Base-by-base conservation (phyloP, 2,797 vertebrate species). In the Allochrocebus solatus region DNA sequence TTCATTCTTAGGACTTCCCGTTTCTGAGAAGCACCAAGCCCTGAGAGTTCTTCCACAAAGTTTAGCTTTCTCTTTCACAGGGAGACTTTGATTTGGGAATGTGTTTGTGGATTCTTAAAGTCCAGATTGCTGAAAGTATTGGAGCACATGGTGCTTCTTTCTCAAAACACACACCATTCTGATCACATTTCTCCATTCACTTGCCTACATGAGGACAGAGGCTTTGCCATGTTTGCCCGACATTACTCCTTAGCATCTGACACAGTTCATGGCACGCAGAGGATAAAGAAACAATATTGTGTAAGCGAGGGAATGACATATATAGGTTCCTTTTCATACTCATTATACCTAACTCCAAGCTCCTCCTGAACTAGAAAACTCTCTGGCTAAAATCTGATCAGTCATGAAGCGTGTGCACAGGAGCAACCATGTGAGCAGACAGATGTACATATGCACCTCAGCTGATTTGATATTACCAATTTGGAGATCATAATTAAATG, bases 351-450 rank as follows among this genome's bases (percentile, higher is more conserved):
- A 9, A 48, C 41, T 88, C 46, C 21, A 4, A 43, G 43, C 28
- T 91, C 43, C 79, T 93, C 55, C 86, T n/a, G 43, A 95, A 39
- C 10, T n/a, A 28, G 55, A 67, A 90, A 33, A 16, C 9, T 43
- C 26, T 74, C 48, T 55, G 72, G 43, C 1, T 57, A 33, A 48
- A 81, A 48, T 61, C n/a, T 74, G 30, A 67, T 43, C 85, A 43
- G 26, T 93, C 19, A 10, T 46, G 39, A 67, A 82, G 30, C 28
- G 10, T n/a, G 39, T 39, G 33, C 64, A 1, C 50, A 9, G 30
- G 33, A 85, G 19, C n/a, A 93, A 19, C 79, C 48, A 8, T 33
- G 50, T 61, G 53, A 93, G 59, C 83, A 78, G 55, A 53, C 46
- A 92, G 53, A 79, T 30, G 48, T 12, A 28, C 74, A n/a, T 1